Evolutionary conservation across 2,888 invertebrate genomes (phyloP).

Genomic region (Temnothorax unifasciatus): DNA sequence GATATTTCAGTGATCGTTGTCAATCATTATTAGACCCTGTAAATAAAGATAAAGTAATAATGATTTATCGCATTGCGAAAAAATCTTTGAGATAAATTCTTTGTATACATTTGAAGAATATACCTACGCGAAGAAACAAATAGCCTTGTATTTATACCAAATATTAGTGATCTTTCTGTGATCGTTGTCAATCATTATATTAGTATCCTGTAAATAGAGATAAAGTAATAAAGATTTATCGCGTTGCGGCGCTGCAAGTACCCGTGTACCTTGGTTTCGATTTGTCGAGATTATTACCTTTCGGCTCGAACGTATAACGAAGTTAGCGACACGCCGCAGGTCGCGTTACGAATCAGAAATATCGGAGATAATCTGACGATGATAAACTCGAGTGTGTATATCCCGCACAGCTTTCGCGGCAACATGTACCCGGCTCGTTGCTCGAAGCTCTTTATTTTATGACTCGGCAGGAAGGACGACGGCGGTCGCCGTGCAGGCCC

Average conservation of each 20-base stretch:
- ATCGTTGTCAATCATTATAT: background rate
- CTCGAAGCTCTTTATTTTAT: constrained; percentile 78
- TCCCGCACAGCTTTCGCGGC: constrained; percentile 37
- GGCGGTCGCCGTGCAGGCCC: constrained; percentile 64
- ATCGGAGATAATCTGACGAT: constrained; percentile 40
- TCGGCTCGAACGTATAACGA: background rate
- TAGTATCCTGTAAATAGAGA: background rate
- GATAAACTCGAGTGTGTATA: constrained; percentile 22
- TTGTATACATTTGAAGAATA: background rate
- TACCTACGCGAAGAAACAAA: background rate
- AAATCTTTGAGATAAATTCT: background rate
- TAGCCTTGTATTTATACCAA: background rate
- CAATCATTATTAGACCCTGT: background rate
- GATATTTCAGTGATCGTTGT: background rate
- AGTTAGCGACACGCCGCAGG: background rate
- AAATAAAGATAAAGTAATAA: background rate
- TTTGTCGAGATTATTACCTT: background rate
- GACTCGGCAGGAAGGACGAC: constrained; percentile 81
- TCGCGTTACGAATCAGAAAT: constrained; percentile 6
- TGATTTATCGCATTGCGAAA: background rate
- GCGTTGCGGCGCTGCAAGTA: background rate
- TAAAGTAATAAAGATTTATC: background rate
- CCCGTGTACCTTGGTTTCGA: background rate
- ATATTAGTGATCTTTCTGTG: background rate
- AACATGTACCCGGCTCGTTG: constrained; percentile 47